Percentiles rank a stretch among this genome's conserved stretches.
phyloP scores from a whole-genome alignment of 2,113 vertebrate species.

The Australoheros scitulus region DNA sequence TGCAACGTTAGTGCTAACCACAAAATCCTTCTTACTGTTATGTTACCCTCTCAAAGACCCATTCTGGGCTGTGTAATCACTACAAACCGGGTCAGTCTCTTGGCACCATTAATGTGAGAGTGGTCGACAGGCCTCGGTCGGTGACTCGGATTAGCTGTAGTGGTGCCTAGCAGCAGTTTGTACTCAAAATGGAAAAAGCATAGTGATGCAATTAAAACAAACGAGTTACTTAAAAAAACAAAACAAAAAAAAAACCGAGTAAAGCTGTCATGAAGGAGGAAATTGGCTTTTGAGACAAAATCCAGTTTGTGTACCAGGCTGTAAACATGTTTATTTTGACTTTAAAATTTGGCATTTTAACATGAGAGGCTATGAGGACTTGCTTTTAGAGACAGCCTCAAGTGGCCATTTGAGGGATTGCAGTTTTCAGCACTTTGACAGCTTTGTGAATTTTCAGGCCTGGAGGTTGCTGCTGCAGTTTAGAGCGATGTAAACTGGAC shows the following conservation, averaged over 20 bases:
- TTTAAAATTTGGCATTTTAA: not conserved
- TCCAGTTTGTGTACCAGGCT: not conserved
- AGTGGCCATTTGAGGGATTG: not conserved
- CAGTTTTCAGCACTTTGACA: not conserved
- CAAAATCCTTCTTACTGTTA: not conserved
- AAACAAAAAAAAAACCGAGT: too few species aligned
- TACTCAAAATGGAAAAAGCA: not conserved
- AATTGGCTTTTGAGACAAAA: not conserved
- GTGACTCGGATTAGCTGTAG: not conserved
- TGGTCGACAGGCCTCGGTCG: not conserved
- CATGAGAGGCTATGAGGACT: rapidly evolving
- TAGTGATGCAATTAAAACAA: not conserved
- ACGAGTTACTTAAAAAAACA: too few species aligned
- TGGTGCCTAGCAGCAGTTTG: not conserved
- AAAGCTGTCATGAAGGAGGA: not conserved
- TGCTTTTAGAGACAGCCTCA: not conserved
- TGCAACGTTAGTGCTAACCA: not conserved
- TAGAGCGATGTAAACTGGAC: not conserved
- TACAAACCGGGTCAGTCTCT: not conserved
- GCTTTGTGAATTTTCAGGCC: not conserved
- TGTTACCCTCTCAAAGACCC: rapidly evolving
- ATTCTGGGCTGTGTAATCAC: not conserved
- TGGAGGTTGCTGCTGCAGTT: not conserved
- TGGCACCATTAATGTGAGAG: not conserved
- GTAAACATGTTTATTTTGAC: not conserved